Base-by-base conservation (phyloP, 2,113 vertebrate species). In the Oreochromis spilurus region DNA sequence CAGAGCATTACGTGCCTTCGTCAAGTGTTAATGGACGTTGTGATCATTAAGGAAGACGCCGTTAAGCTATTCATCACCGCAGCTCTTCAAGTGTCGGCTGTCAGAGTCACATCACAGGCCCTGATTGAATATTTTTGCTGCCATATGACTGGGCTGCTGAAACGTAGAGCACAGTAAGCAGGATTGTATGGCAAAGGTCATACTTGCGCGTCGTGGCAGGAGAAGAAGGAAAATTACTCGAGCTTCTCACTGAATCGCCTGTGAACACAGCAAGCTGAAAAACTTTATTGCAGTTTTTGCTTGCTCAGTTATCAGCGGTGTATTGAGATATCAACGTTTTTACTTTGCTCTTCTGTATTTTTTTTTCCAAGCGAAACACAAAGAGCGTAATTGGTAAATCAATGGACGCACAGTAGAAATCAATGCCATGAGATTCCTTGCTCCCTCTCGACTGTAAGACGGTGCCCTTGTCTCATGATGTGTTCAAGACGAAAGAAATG, bases 1-100 rank as follows among this genome's bases (percentile, higher is more conserved):
- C 29, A 88, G 82, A 82, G 81, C 62, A 87, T 90, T 72, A 90
- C 53, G 93, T 94, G 94, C 93, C 95, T 95, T 95, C 91, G 86
- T 38, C 58, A 45, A 85, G 86, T 84, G 89, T 88, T 92, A 58
- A 89, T 48, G 84, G 84, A 92, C 54, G 3, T 80, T 12, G n/a
- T 24, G 81, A 84, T 89, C 72, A 50, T 45, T 90, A 85, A 89
- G 82, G 85, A 86, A 93, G 92, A 89, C 84, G 9, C 55, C 1
- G 26, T 67, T 43, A 78, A 85, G 86, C 65, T 43, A 16, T 82
- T 70, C 67, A 58, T 48, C 36, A 12, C 60, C 24, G 78, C 80
- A 38, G 70, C 88, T 81, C 79, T 78, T 50, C n/a, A 58, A 60
- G 40, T 4, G 34, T 83, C 53, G 54, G 53, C 87, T 82, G 86